Percentiles rank a stretch among this genome's conserved stretches.
Conservation (phyloP, 2,888 invertebrate species). For the Amphipoea oculea region DNA sequence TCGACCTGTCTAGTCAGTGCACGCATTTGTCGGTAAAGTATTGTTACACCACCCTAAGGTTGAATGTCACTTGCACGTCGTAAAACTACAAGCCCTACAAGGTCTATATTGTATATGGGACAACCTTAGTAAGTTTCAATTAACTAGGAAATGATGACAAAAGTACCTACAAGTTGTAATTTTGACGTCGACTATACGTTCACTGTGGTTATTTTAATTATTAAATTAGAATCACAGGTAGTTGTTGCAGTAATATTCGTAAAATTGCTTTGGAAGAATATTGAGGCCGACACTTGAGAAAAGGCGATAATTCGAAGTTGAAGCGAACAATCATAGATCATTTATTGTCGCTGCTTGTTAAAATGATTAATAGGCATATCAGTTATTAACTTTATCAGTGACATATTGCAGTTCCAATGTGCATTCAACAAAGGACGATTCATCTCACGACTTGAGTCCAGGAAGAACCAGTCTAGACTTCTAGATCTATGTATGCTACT, state of each 20-base stretch:
- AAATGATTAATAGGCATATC: constrained; percentile 28
- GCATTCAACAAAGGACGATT: constrained; percentile 11
- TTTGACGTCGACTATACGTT: background rate
- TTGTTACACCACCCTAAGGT: too few relatives aligned
- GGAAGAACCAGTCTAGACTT: constrained; percentile 6
- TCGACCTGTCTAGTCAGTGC: too few relatives aligned
- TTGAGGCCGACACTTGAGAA: background rate
- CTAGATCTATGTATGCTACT: background rate
- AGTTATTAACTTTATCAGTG: constrained; percentile 35
- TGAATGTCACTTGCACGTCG: too few relatives aligned
- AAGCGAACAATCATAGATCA: constrained; percentile 2
- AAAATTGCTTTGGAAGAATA: background rate
- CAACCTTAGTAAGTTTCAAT: background rate
- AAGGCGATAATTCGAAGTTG: background rate
- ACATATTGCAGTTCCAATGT: constrained; percentile 38
- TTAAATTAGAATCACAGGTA: too few relatives aligned
- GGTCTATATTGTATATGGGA: too few relatives aligned
- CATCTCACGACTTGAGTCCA: background rate
- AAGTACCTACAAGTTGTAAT: background rate
- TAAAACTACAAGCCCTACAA: too few relatives aligned
- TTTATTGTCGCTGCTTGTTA: background rate
- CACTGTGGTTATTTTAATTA: too few relatives aligned
- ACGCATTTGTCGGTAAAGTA: too few relatives aligned
- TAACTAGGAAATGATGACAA: background rate
- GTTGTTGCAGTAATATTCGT: background rate